phyloP scores from a whole-genome alignment of 2,797 vertebrate species.

The Scomberomorus guttatus region DNA sequence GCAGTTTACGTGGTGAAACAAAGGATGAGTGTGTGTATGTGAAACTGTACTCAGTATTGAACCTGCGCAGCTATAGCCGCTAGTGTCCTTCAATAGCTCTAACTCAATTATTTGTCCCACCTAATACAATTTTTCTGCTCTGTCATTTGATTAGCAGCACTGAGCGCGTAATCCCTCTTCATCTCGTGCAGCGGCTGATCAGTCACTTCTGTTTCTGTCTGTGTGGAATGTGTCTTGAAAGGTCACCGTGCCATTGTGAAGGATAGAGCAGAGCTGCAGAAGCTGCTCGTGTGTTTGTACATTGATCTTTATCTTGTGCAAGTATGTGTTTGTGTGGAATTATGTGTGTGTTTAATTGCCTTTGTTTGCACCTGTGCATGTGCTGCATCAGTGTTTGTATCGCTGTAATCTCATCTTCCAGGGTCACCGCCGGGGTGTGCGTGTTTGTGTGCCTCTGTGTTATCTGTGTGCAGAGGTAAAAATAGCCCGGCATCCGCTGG shows the following conservation, averaged over 20 bases:
- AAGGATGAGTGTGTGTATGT: constrained; percentile 3
- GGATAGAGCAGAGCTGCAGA: constrained; percentile 56
- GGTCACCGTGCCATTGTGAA: constrained; percentile 71
- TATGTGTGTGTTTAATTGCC: constrained; percentile 43
- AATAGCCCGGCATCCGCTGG: constrained; percentile 26
- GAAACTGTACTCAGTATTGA: constrained; percentile 26
- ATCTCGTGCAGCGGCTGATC: constrained; percentile 63
- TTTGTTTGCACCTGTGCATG: constrained; percentile 61
- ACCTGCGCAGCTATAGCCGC: constrained; percentile 52
- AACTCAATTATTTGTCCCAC: constrained; percentile 79
- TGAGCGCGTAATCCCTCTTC: constrained; percentile 80
- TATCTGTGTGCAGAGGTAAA: constrained; percentile 29
- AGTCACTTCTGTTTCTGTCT: constrained; percentile 59
- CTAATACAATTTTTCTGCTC: constrained; percentile 80
- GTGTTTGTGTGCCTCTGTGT: neutral
- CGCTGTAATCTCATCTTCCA: constrained; percentile 43
- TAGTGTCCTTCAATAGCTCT: constrained; percentile 76
- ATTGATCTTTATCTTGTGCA: constrained; percentile 45
- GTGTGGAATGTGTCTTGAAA: constrained; percentile 64
- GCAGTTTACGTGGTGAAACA: constrained; percentile 4
- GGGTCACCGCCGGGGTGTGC: constrained; percentile 24
- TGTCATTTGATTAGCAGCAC: constrained; percentile 83
- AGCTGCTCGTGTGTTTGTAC: constrained; percentile 46
- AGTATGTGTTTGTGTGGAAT: constrained; percentile 22
- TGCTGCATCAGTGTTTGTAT: constrained; percentile 52